Conservation (phyloP, 2,797 vertebrate species). For the Ptychadena robeensis region DNA sequence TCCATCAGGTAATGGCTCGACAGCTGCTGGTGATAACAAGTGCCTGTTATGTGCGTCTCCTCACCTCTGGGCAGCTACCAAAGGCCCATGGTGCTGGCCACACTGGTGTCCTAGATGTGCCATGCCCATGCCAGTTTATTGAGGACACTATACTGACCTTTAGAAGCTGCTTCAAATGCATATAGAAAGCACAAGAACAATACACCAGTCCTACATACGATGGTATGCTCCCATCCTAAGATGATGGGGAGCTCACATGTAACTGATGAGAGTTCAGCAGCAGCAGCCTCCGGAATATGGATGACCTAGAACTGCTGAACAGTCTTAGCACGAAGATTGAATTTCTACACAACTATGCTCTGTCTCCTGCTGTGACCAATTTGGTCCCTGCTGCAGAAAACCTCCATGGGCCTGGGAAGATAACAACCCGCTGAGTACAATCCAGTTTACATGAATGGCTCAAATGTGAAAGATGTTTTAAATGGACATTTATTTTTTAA, state of each 20-base stretch:
- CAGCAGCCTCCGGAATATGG: not conserved
- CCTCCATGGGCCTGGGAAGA: not conserved
- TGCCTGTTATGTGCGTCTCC: constrained; percentile 53
- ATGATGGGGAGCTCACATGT: not conserved
- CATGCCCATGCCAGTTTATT: constrained; percentile 52
- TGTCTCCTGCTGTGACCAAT: not conserved
- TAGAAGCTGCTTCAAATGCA: constrained; percentile 20
- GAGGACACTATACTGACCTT: constrained; percentile 26
- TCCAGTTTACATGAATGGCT: not conserved
- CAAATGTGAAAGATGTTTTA: not conserved
- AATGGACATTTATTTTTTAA: not conserved
- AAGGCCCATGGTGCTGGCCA: constrained; percentile 5
- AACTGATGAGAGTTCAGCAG: not conserved
- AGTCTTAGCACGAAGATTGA: not conserved
- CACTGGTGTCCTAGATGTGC: constrained; percentile 30
- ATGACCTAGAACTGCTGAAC: not conserved
- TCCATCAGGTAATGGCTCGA: constrained; percentile 40
- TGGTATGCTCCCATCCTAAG: not conserved
- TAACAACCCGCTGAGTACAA: not conserved
- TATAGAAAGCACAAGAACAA: not conserved
- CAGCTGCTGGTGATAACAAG: constrained; percentile 44
- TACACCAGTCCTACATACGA: not conserved
- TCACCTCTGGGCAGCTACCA: constrained; percentile 30
- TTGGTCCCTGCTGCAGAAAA: not conserved
- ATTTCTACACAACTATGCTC: not conserved